Percentiles rank a stretch among this genome's conserved stretches.
Conservation (phyloP, 2,797 vertebrate genomes). For the Cryptoblepharus egeriae region DNA sequence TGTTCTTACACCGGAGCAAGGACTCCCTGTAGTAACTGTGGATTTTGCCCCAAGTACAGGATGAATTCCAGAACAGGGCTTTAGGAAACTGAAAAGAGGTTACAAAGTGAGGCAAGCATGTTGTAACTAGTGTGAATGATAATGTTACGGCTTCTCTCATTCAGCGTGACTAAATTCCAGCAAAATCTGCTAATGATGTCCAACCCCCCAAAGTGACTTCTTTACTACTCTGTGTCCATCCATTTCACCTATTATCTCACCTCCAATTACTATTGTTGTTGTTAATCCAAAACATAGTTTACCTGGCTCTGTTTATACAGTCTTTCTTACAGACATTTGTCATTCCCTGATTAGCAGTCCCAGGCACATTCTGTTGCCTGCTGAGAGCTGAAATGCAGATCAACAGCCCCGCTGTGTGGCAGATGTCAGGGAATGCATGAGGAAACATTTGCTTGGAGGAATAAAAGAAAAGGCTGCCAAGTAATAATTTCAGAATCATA, state of each 20-base stretch:
- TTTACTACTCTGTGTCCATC: background rate
- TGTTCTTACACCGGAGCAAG: too few species aligned
- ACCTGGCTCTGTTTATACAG: background rate
- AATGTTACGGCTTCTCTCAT: background rate
- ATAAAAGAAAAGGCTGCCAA: background rate
- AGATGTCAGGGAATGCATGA: background rate
- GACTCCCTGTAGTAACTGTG: too few species aligned
- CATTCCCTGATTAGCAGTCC: background rate
- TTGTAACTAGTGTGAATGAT: background rate
- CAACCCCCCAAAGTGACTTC: background rate
- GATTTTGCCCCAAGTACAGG: too few species aligned
- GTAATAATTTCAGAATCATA: background rate
- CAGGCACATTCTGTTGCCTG: background rate
- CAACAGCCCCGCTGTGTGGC: slow-evolving; percentile 14
- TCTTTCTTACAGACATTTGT: background rate
- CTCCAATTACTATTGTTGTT: background rate
- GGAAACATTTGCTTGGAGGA: background rate
- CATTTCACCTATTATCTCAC: background rate
- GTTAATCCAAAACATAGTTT: background rate
- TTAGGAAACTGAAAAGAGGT: background rate
- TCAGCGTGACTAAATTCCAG: background rate
- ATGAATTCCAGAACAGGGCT: too few species aligned
- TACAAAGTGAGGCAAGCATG: background rate
- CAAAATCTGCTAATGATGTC: background rate
- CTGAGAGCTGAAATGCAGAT: background rate